Percentiles rank a stretch among this genome's conserved stretches.
Evolutionary conservation across 2,113 vertebrate genomes (phyloP).

Genomic region (Monopterus albus): DNA sequence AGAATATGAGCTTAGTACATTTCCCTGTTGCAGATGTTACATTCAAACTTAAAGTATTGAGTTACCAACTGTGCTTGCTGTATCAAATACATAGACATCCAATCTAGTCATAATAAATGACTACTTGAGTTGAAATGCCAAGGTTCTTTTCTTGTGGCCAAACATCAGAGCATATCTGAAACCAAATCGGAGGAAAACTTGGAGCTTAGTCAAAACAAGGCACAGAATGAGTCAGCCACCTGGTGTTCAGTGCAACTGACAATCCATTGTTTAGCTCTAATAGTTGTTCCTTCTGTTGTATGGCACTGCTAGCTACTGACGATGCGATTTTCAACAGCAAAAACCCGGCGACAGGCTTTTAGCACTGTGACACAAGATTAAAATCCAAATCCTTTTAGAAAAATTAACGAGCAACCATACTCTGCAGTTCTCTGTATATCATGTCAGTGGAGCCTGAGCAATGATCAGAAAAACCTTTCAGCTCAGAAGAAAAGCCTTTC

Average conservation of each 20-base stretch:
- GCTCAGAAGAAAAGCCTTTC: constrained; percentile 59
- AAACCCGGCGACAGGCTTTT: constrained; percentile 72
- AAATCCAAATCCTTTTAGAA: constrained; percentile 79
- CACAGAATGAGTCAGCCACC: constrained; percentile 55
- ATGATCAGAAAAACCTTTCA: constrained; percentile 71
- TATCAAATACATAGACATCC: constrained; percentile 42
- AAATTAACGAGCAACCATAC: constrained; percentile 74
- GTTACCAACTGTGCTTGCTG: constrained; percentile 45
- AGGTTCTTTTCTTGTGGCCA: constrained; percentile 31
- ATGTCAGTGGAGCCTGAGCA: constrained; percentile 67
- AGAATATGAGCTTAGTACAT: constrained; percentile 48
- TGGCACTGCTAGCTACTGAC: constrained; percentile 53
- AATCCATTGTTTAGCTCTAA: constrained; percentile 53
- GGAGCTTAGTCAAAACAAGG: constrained; percentile 57
- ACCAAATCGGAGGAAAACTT: constrained; percentile 37
- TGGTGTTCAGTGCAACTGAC: constrained; percentile 47
- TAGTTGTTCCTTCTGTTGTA: constrained; percentile 48
- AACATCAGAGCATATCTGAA: constrained; percentile 54
- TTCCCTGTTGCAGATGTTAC: constrained; percentile 47
- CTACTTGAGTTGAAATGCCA: constrained; percentile 40
- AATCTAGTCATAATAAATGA: constrained; percentile 60
- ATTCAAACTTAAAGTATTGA: constrained; percentile 44
- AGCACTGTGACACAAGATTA: constrained; percentile 71
- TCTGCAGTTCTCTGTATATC: constrained; percentile 67
- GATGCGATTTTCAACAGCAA: constrained; percentile 63